phyloP scores from a whole-genome alignment of 2,888 invertebrate genomes.

The Toxonevra muliebris region DNA sequence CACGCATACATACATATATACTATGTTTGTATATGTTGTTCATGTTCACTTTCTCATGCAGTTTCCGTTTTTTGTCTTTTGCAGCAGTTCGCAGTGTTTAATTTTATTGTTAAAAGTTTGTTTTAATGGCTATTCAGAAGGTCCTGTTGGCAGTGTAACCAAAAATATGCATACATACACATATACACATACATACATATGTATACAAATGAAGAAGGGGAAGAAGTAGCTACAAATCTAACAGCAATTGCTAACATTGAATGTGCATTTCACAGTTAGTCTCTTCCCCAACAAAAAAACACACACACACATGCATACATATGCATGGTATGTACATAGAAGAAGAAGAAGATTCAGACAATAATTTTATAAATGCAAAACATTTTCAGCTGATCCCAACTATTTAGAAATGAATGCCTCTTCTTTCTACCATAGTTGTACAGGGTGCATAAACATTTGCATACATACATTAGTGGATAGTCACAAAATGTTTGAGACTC shows the following conservation, averaged over 20 bases:
- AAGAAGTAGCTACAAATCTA: not conserved
- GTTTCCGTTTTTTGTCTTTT: constrained; percentile 24
- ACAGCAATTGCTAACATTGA: constrained; percentile 5
- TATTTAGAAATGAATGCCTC: too few species aligned
- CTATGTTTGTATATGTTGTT: not conserved
- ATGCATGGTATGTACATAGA: too few species aligned
- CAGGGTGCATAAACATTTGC: too few species aligned
- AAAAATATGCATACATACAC: constrained; percentile 11
- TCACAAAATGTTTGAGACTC: too few species aligned
- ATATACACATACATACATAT: not conserved
- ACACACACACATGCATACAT: too few species aligned
- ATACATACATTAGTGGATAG: too few species aligned
- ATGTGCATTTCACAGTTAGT: not conserved
- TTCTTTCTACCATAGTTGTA: too few species aligned
- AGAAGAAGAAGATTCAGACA: too few species aligned
- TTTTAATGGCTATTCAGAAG: constrained; percentile 2
- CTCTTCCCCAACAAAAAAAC: too few species aligned
- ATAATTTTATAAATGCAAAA: too few species aligned
- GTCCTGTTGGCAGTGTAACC: not conserved
- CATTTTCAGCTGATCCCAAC: too few species aligned
- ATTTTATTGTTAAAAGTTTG: constrained; percentile 36
- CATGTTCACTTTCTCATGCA: constrained; percentile 21
- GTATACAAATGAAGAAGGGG: not conserved
- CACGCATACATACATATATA: not conserved
- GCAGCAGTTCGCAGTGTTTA: constrained; percentile 31